Conservation (phyloP, 2,113 vertebrate species). For the Epinephelus fuscoguttatus region DNA sequence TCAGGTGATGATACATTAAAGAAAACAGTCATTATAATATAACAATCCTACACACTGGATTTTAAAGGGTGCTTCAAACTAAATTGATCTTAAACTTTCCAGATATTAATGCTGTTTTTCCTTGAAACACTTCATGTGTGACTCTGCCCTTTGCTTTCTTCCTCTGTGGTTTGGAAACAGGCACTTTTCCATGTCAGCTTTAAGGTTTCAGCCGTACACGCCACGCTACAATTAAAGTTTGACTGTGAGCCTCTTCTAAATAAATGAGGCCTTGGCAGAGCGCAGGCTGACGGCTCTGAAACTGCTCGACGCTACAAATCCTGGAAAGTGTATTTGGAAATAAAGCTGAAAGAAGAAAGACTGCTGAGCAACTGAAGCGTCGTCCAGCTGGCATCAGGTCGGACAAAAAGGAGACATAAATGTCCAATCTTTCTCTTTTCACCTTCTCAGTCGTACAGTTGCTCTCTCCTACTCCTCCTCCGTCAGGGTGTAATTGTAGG, state of each 20-base stretch:
- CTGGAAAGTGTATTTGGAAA: conserved; percentile 2
- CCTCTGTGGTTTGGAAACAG: conserved; percentile 9
- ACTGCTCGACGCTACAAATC: not conserved
- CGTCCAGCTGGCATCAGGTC: conserved; percentile 4
- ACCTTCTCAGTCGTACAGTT: not conserved
- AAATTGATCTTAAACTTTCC: too few relatives aligned
- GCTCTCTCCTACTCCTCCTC: not conserved
- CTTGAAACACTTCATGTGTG: not conserved
- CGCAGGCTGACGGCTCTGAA: not conserved
- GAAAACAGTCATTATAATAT: too few relatives aligned
- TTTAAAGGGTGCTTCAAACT: too few relatives aligned
- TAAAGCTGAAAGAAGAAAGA: not conserved
- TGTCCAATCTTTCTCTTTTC: not conserved
- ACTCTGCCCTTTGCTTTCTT: not conserved
- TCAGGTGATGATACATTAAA: too few relatives aligned
- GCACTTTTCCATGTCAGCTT: not conserved
- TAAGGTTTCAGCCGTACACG: not conserved
- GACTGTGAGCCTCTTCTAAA: not conserved
- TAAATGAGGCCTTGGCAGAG: not conserved
- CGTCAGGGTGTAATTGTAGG: not conserved
- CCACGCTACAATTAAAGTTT: not conserved
- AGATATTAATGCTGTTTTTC: not conserved
- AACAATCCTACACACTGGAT: too few relatives aligned
- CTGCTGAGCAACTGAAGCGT: not conserved
- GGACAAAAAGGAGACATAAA: not conserved